Base-by-base conservation (phyloP, 2,888 invertebrate species). In the Thymelicus acteon region DNA sequence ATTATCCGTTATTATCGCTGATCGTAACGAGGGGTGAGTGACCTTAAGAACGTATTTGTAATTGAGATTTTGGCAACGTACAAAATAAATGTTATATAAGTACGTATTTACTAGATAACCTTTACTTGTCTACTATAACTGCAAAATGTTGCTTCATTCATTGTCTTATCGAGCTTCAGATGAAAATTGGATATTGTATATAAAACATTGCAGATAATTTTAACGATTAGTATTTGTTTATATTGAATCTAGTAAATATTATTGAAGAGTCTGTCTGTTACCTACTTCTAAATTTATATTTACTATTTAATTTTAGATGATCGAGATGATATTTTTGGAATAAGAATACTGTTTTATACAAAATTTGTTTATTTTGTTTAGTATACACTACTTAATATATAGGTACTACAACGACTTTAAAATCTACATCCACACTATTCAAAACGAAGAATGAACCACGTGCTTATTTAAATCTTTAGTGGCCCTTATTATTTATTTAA, bases 31-130 rank as follows among this genome's bases (percentile, higher is more conserved):
- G 39, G 71, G 67, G 74, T 66, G 60, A 49, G 54, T 71, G 72
- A 72, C 72, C 73, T 72, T 61, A 48, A 49, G 57, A 66, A 60
- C 67, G 49, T 73, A 57, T 64, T 73, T 52, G 39, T 73, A 57
- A 68, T 73, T 60, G 39, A 69, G 40, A 12, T 44, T 44, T 44
- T 44, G 44, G 31, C 31, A 10, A 61, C 67, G 60, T 60, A 44
- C 6, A 54, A 62, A 57, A 62, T 47, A 24, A 68, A 62, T 68
- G 61, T 68, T 54, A 61, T 37, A 61, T 47, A 62, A 62, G 37
- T 58, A 60, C 44, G 31, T 47, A 47, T 8, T 60, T 19, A 49
- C 5, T 68, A 40, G 68, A 69, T 69, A 69, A 69, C 68, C 68
- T 62, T 54, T 54, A 24, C 24, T 24, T 24, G 54, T 6, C 24